Conservation (phyloP, 2,113 vertebrate species). For the Pseudopipra pipra region DNA sequence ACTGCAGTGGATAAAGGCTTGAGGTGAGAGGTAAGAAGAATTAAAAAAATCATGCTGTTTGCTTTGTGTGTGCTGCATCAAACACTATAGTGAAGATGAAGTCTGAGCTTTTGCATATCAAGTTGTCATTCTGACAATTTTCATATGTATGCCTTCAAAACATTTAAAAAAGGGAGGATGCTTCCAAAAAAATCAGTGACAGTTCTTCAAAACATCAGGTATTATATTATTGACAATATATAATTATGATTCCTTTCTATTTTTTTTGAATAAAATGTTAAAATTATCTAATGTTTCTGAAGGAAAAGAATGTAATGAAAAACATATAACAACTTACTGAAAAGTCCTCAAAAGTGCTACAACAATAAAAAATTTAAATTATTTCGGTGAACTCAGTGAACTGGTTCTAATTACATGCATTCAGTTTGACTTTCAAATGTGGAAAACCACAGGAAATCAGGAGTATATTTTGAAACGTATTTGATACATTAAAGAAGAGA, state of each 20-base stretch:
- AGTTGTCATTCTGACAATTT: neutral
- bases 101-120: neutral
- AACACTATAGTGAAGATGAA: neutral
- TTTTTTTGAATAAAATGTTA: neutral
- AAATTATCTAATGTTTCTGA: neutral
- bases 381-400: neutral
- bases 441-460: neutral
- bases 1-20: neutral
- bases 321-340: neutral
- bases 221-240: neutral
- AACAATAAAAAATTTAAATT: neutral
- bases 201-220: neutral
- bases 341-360: neutral
- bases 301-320: neutral
- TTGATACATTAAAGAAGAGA: neutral
- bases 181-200: neutral
- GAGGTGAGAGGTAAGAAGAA: neutral
- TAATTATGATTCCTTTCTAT: neutral
- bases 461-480: neutral
- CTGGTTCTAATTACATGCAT: neutral
- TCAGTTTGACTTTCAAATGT: constrained; percentile 2
- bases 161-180: neutral
- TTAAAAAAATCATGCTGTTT: neutral
- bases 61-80: neutral
- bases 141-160: neutral